A percentile compares a stretch with the other conserved stretches of the same genome.
Evolutionary conservation across 2,113 vertebrate genomes (phyloP).

Genomic region (Gavia stellata): DNA sequence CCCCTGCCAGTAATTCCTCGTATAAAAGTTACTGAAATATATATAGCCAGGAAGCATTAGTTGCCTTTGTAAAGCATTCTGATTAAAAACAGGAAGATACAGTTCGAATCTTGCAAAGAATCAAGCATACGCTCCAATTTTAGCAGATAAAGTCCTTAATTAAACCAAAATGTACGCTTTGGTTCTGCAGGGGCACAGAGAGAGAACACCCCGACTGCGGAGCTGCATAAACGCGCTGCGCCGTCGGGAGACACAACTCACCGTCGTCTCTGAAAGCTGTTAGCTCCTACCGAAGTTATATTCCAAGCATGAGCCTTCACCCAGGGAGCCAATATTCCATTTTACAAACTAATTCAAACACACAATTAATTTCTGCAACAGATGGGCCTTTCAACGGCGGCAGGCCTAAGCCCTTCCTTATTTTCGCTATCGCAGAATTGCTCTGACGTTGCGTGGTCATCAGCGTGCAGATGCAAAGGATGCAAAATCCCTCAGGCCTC

Average conservation of each 20-base stretch:
- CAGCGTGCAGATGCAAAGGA: not conserved
- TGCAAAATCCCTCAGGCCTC: not conserved
- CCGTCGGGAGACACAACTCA: not conserved
- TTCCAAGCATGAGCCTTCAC: not conserved
- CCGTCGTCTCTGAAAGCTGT: not conserved
- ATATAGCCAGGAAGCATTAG: not conserved
- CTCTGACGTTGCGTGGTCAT: not conserved
- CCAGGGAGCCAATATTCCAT: not conserved
- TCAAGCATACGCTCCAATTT: not conserved
- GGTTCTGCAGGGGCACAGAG: not conserved
- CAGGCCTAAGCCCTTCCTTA: not conserved
- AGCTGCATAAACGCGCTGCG: not conserved
- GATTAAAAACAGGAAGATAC: not conserved
- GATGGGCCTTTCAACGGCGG: rapidly evolving
- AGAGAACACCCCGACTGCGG: not conserved
- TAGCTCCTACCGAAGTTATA: not conserved
- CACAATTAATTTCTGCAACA: not conserved
- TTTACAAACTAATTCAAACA: not conserved
- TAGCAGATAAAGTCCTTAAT: not conserved
- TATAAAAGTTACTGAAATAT: not conserved
- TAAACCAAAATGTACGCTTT: not conserved
- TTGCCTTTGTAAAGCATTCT: not conserved
- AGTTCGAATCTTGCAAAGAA: not conserved
- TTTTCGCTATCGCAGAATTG: not conserved
- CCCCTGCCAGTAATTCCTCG: not conserved